Conservation (phyloP, 2,888 invertebrate species). For the Argyra leucocephala region DNA sequence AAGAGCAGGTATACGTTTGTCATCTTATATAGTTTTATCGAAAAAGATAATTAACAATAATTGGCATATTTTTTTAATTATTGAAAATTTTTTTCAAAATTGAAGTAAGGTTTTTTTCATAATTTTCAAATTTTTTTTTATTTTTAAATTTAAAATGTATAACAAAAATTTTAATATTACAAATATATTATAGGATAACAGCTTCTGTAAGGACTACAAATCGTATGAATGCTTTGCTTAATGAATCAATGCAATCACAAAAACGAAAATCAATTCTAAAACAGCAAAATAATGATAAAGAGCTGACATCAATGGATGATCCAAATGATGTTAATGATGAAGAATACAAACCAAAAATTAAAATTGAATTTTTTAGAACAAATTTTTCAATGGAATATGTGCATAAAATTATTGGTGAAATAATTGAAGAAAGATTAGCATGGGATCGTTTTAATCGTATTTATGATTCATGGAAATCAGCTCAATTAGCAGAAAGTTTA, state of each 20-base stretch:
- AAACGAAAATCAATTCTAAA: constrained; percentile 17
- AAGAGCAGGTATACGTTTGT: too few species aligned
- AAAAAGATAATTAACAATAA: too few species aligned
- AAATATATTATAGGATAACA: constrained; percentile 32
- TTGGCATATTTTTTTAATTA: too few species aligned
- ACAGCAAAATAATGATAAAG: constrained; percentile 18
- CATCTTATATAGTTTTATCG: too few species aligned
- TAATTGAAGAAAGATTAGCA: constrained; percentile 38
- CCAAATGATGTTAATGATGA: constrained; percentile 17
- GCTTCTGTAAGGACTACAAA: constrained; percentile 41
- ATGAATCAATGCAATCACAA: constrained; percentile 33
- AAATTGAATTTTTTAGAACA: constrained; percentile 35
- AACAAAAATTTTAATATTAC: too few species aligned
- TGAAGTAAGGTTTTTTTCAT: too few species aligned
- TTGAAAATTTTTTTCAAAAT: too few species aligned
- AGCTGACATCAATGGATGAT: constrained; percentile 23
- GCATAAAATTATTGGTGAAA: constrained; percentile 36
- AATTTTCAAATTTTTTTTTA: too few species aligned
- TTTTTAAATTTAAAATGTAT: too few species aligned
- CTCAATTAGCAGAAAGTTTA: constrained; percentile 36
- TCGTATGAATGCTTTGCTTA: constrained; percentile 41
- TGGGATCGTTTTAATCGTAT: constrained; percentile 42
- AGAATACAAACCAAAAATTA: constrained; percentile 31
- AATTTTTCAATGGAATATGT: constrained; percentile 42
- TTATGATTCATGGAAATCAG: constrained; percentile 42